Percentiles rank a stretch among this genome's conserved stretches.
phyloP scores from a whole-genome alignment of 2,888 invertebrate genomes.

The Lamproptera curius region DNA sequence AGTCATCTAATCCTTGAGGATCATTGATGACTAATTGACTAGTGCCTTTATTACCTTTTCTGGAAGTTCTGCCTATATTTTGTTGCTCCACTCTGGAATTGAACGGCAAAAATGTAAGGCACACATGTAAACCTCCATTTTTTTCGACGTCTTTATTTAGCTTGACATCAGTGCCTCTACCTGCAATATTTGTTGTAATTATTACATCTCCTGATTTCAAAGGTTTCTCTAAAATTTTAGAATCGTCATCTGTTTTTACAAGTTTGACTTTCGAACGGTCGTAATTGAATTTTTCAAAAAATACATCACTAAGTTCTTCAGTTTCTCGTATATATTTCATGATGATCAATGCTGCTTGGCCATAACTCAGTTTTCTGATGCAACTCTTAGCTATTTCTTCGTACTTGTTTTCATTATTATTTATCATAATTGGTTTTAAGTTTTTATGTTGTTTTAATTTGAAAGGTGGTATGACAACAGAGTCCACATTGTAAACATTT shows the following conservation, averaged over 20 bases:
- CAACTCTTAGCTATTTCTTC: slow-evolving; percentile 21
- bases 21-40: slow-evolving; percentile 17
- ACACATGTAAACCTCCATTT: slow-evolving; percentile 24
- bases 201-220: slow-evolving; percentile 21
- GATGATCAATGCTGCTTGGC: slow-evolving; percentile 21
- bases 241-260: slow-evolving; percentile 20
- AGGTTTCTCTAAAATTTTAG: slow-evolving; percentile 12
- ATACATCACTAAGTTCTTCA: slow-evolving; percentile 9
- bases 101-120: slow-evolving; percentile 21
- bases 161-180: slow-evolving; percentile 24
- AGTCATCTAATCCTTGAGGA: too few species aligned
- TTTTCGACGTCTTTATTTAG: slow-evolving; percentile 13
- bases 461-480: slow-evolving; percentile 22
- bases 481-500: slow-evolving; percentile 21
- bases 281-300: slow-evolving; percentile 14
- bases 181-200: slow-evolving; percentile 24
- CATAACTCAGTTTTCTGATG: slow-evolving; percentile 17
- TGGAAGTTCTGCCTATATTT: slow-evolving; percentile 23
- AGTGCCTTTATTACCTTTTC: slow-evolving; percentile 22
- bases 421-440: slow-evolving; percentile 14
- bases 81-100: slow-evolving; percentile 23
- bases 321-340: slow-evolving; percentile 23
- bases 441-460: slow-evolving; percentile 22
- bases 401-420: slow-evolving; percentile 4
- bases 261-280: slow-evolving; percentile 18